phyloP scores from a whole-genome alignment of 2,888 invertebrate genomes.

The Mesopsocus fuscifrons region DNA sequence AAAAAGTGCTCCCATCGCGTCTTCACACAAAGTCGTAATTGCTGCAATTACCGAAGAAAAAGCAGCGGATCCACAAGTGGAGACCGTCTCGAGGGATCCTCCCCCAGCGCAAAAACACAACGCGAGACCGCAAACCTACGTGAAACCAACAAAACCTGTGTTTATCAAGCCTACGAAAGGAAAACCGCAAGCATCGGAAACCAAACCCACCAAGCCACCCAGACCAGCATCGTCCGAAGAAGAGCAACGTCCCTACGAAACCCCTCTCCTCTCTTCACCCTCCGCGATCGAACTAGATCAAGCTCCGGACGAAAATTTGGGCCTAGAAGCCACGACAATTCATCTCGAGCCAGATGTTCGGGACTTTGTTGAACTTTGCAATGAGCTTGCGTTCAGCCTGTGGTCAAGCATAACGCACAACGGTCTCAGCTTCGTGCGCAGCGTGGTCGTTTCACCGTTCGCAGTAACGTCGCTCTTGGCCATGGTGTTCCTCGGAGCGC shows the following conservation, averaged over 20 bases:
- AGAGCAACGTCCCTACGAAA: slow-evolving; percentile 10
- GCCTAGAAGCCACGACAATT: slow-evolving; percentile 55
- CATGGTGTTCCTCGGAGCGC: slow-evolving; percentile 75
- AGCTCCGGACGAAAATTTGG: slow-evolving; percentile 37
- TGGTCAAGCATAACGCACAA: slow-evolving; percentile 49
- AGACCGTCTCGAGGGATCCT: neutral
- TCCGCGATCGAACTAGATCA: slow-evolving; percentile 31
- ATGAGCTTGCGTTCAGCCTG: slow-evolving; percentile 67
- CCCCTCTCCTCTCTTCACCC: slow-evolving; percentile 20
- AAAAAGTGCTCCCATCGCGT: slow-evolving; percentile 5
- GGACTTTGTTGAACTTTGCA: slow-evolving; percentile 62
- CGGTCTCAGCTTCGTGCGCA: slow-evolving; percentile 43
- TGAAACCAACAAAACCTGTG: neutral
- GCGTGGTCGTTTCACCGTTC: slow-evolving; percentile 65
- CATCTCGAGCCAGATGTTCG: slow-evolving; percentile 52
- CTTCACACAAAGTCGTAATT: slow-evolving; percentile 18
- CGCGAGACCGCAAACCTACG: slow-evolving; percentile 12
- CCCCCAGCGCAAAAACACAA: slow-evolving; percentile 10
- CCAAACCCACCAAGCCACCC: slow-evolving; percentile 6
- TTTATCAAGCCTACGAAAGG: slow-evolving; percentile 2
- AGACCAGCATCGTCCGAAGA: slow-evolving; percentile 3
- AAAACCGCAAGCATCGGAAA: slow-evolving; percentile 4
- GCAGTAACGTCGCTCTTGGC: slow-evolving; percentile 71
- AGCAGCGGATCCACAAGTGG: slow-evolving; percentile 10
- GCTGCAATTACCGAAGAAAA: slow-evolving; percentile 26